Evolutionary conservation across 2,113 vertebrate genomes (phyloP).

Genomic region (Murina feae): DNA sequence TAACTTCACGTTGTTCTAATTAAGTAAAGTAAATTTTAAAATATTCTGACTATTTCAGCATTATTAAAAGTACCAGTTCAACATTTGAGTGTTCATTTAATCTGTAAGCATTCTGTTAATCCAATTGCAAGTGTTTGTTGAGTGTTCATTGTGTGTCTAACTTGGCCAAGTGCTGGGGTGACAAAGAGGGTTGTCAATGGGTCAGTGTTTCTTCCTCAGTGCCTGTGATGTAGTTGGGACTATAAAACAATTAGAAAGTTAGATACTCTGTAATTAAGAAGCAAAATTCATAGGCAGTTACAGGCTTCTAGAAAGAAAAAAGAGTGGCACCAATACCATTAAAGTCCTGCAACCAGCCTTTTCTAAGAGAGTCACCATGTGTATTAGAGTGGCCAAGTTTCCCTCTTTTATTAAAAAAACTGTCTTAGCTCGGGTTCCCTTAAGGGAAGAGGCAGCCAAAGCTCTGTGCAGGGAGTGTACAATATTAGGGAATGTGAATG

Average conservation of each 20-base stretch:
- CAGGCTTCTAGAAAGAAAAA: background rate
- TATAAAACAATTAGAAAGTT: background rate
- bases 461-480: background rate
- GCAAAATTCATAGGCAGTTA: background rate
- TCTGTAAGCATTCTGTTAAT: background rate
- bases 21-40: slow-evolving; percentile 7
- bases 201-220: background rate
- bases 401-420: background rate
- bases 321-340: background rate
- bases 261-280: background rate
- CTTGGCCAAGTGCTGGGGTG: background rate
- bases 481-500: background rate
- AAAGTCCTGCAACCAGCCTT: background rate
- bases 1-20: background rate
- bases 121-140: background rate
- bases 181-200: background rate
- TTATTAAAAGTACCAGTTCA: background rate
- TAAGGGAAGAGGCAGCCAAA: background rate
- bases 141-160: background rate
- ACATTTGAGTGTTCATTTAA: background rate
- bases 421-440: background rate
- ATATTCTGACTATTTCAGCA: background rate
- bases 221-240: background rate
- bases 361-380: background rate
- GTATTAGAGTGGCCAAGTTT: accelerated